Base-by-base conservation (phyloP, 2,797 vertebrate species). In the Aeoliscus strigatus region DNA sequence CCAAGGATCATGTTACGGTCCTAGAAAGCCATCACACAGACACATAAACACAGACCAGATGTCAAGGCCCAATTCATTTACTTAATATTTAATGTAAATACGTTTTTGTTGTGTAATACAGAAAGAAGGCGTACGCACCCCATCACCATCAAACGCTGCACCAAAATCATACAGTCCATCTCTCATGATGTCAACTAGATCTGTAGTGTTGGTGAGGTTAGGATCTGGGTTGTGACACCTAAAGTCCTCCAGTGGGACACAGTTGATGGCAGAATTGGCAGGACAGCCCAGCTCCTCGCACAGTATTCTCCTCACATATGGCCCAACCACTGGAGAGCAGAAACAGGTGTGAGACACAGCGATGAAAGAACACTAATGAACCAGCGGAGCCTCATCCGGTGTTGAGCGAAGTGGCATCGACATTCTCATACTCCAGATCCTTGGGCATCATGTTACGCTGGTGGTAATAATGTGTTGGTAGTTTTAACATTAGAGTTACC, bases 1-100 rank as follows among this genome's bases (percentile, higher is more conserved):
- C 96, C 96, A 6, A 98, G 87, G 73, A 98, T 94, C 94, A 96
- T 93, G 82, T 93, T 96, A 4, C 94, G 87, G 63, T 97, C 95
- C 96, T 97, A 70, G 27, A 44, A 41, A 70, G 49, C 41, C 48
- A 18, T 53, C 44, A 55, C 38, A 45, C 27, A 33, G 27, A 40
- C 15, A 55, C 38, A 45, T 25, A 33, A 26, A 40, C 15, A 33
- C 14, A 34, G 34, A 14, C 52, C 8, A 39, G 8, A 47, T n/a
- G 14, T 51, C 34, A 44, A 27, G 7, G 28, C 15, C 14, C 2
- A 10, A 28, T 39, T 46, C 16, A 49, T 25, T n/a, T 4, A 9
- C 1, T 40, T 36, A 32, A 8, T 36, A 29, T 16, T 6, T 8
- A 18, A 14, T 6, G 31, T 24, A 2, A 28, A 16, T 39, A 8